Percentiles rank a stretch among this genome's conserved stretches.
These are phyloP conservation scores for Tenebrosternarchus preto DNA, from an alignment of 2,113 vertebrate genomes.

Conservation along the genomic window DNA sequence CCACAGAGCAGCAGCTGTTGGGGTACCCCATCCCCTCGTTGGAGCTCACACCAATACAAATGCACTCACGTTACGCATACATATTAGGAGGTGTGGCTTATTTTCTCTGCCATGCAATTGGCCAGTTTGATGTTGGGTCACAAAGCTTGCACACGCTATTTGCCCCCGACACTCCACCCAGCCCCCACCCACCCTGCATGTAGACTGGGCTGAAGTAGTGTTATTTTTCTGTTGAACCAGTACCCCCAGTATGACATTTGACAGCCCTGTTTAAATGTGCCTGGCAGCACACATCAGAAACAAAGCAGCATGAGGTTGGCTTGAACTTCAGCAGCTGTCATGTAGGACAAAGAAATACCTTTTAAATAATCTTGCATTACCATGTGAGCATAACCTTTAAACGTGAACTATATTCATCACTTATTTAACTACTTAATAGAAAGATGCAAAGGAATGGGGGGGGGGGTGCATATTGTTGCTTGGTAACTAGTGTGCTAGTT, in stretches of 20 bases:
- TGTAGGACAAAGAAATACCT: slow-evolving; percentile 13
- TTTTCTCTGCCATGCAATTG: neutral
- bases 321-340: slow-evolving; percentile 20
- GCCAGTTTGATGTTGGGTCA: neutral
- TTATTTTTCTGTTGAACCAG: too few relatives aligned
- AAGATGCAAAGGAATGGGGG: too few relatives aligned
- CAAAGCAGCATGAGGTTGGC: neutral
- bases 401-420: too few relatives aligned
- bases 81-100: neutral
- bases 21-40: neutral
- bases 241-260: too few relatives aligned
- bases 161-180: too few relatives aligned
- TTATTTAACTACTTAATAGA: too few relatives aligned
- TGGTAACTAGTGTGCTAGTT: too few relatives aligned
- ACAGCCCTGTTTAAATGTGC: too few relatives aligned
- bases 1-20: slow-evolving; percentile 23
- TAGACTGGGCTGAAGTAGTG: neutral
- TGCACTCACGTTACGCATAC: neutral
- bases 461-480: too few relatives aligned
- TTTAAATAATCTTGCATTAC: neutral
- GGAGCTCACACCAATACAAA: slow-evolving; percentile 2
- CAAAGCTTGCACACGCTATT: neutral
- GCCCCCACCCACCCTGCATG: too few relatives aligned
- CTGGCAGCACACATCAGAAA: neutral
- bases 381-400: neutral